Percentiles rank a stretch among this genome's conserved stretches.
These are phyloP conservation scores for Salarias fasciatus DNA, from an alignment of 2,797 vertebrate genomes.

Conservation along the genomic window DNA sequence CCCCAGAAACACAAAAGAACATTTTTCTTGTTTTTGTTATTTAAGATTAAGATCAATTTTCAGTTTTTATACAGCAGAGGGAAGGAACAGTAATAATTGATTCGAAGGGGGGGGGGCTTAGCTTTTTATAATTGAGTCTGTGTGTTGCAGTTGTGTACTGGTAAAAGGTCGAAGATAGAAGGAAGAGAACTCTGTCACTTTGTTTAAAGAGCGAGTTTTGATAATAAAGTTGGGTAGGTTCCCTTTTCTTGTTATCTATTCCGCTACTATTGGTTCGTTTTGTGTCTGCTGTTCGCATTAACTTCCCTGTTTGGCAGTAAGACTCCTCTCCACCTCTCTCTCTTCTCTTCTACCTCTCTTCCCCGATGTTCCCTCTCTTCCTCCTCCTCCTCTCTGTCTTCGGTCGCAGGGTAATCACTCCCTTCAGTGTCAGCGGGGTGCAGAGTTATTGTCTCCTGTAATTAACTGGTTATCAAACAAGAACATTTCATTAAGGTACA, in stretches of 20 bases:
- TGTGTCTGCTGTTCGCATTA: not conserved
- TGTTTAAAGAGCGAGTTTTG: constrained; percentile 25
- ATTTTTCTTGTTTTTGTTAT: constrained; percentile 65
- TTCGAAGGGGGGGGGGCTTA: constrained; percentile 28
- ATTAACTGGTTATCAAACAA: constrained; percentile 96
- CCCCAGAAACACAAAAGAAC: constrained; percentile 68
- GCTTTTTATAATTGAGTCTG: constrained; percentile 61
- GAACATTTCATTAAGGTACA: constrained; percentile 93
- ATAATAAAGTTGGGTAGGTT: constrained; percentile 10
- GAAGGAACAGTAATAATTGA: constrained; percentile 42
- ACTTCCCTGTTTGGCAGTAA: not conserved
- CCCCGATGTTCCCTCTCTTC: constrained; percentile 14
- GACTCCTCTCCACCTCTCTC: not conserved
- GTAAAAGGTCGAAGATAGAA: constrained; percentile 41
- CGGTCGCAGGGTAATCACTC: constrained; percentile 74
- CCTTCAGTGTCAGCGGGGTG: constrained; percentile 82
- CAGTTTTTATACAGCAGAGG: constrained; percentile 32
- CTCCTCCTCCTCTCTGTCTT: constrained; percentile 32
- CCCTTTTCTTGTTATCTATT: constrained; percentile 3
- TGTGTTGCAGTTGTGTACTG: constrained; percentile 38
- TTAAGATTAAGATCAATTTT: constrained; percentile 68
- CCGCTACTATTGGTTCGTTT: constrained; percentile 1
- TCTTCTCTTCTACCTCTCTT: constrained; percentile 21
- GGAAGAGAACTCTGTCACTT: constrained; percentile 23
- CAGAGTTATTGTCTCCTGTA: constrained; percentile 90